These are phyloP conservation scores for Caretta caretta DNA, from an alignment of 2,113 vertebrate genomes.

Conservation along the genomic window DNA sequence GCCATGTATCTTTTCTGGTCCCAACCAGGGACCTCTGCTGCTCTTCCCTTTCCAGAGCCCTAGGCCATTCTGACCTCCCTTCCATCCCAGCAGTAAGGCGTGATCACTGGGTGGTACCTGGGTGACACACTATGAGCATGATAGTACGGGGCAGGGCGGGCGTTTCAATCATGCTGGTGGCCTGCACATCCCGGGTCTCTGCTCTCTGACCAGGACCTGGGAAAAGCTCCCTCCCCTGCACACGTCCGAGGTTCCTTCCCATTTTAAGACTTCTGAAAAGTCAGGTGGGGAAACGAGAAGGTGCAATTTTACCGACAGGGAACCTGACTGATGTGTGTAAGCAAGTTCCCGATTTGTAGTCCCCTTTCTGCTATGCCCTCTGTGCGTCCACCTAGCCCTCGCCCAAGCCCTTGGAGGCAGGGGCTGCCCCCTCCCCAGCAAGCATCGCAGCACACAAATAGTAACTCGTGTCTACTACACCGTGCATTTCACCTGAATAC, in stretches of 20 bases:
- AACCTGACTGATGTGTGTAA: not conserved
- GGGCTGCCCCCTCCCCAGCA: not conserved
- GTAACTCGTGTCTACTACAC: not conserved
- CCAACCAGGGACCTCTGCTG: too few species aligned
- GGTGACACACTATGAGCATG: not conserved
- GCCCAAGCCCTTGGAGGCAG: too few species aligned
- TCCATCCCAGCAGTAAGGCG: too few species aligned
- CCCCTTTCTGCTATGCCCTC: not conserved
- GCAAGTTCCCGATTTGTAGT: not conserved
- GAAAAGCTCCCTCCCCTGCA: not conserved
- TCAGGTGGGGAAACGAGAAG: not conserved
- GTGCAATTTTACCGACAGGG: not conserved
- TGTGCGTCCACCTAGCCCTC: too few species aligned
- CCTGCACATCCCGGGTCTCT: not conserved
- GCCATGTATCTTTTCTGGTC: not conserved
- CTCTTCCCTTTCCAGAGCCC: not conserved
- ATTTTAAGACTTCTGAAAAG: not conserved
- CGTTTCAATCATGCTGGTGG: not conserved
- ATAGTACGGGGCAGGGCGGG: not conserved
- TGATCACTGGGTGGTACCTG: not conserved
- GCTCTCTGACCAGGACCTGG: not conserved
- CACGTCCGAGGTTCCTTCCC: rapidly evolving
- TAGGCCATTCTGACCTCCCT: not conserved
- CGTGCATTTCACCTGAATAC: not conserved
- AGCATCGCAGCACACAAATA: not conserved